A percentile compares a stretch with the other conserved stretches of the same genome.
These are phyloP conservation scores for Enteromius argenteus DNA, from an alignment of 2,797 vertebrate species.

Conservation along the genomic window DNA sequence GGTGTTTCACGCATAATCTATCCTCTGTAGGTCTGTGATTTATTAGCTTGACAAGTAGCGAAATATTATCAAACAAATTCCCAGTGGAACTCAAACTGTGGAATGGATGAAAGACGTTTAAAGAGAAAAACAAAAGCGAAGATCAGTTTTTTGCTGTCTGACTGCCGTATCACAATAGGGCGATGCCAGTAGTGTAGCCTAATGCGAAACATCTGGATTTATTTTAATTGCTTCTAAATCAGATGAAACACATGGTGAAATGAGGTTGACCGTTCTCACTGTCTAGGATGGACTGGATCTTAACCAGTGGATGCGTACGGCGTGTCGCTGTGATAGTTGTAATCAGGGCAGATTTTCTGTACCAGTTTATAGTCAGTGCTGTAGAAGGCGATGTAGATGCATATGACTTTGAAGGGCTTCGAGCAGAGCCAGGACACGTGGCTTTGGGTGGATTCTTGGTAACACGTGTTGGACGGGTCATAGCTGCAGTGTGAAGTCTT, in stretches of 20 bases:
- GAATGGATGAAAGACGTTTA: not conserved
- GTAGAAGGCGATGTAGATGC: slow-evolving; percentile 99
- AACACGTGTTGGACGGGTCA: slow-evolving; percentile 94
- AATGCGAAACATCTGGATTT: slow-evolving; percentile 78
- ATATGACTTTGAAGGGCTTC: slow-evolving; percentile 99
- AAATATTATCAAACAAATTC: not conserved
- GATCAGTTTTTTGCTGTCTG: slow-evolving; percentile 5
- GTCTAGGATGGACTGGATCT: slow-evolving; percentile 62
- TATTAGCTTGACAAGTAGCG: not conserved
- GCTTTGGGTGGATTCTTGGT: slow-evolving; percentile 98
- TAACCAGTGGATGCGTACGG: slow-evolving; percentile 96
- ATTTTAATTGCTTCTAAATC: slow-evolving; percentile 73
- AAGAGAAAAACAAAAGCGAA: not conserved
- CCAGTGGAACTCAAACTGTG: not conserved
- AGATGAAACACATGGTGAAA: slow-evolving; percentile 70
- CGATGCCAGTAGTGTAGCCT: slow-evolving; percentile 71
- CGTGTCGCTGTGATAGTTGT: slow-evolving; percentile 98
- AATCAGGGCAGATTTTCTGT: slow-evolving; percentile 98
- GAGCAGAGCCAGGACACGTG: slow-evolving; percentile 99
- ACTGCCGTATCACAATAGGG: slow-evolving; percentile 16
- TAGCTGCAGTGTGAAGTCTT: slow-evolving; percentile 93
- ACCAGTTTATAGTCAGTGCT: slow-evolving; percentile 99
- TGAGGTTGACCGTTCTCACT: slow-evolving; percentile 57
- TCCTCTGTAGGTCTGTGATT: slow-evolving; percentile 18
- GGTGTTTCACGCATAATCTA: not conserved